A percentile compares a stretch with the other conserved stretches of the same genome.
Evolutionary conservation across 2,113 vertebrate genomes (phyloP).

Genomic region (Clarias batrachus): DNA sequence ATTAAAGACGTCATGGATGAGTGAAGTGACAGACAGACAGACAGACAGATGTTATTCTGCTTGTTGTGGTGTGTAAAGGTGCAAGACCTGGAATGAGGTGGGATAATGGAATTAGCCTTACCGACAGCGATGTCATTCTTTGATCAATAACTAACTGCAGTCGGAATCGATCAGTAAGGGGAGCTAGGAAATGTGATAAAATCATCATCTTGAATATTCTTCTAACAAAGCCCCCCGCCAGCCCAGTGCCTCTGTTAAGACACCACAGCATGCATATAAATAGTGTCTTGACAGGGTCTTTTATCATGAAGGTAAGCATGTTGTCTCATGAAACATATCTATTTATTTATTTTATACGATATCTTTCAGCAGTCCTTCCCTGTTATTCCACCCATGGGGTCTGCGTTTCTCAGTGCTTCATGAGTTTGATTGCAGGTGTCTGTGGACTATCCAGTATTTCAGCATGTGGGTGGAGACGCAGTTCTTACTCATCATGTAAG

Average conservation of each 20-base stretch:
- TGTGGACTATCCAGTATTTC: conserved; percentile 29
- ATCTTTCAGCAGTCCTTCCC: background rate
- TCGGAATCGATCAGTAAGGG: background rate
- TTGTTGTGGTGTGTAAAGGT: background rate
- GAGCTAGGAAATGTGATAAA: background rate
- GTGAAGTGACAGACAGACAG: background rate
- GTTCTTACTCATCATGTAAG: conserved; percentile 32
- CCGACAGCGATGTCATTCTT: background rate
- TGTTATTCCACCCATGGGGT: background rate
- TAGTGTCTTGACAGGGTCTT: background rate
- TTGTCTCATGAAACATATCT: background rate
- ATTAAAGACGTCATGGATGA: conserved; percentile 13
- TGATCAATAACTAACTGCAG: background rate
- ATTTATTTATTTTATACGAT: background rate
- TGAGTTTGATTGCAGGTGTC: conserved; percentile 27
- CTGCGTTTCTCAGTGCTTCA: background rate
- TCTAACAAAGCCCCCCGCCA: background rate
- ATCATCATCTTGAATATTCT: background rate
- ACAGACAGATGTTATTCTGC: background rate
- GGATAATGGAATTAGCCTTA: background rate
- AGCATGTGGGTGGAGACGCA: conserved; percentile 36
- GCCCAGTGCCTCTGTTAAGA: background rate
- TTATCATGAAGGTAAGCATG: background rate
- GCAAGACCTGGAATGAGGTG: background rate
- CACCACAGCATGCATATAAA: background rate